Percentiles rank a stretch among this genome's conserved stretches.
Conservation (phyloP, 2,888 invertebrate species). For the Junonia oenone region DNA sequence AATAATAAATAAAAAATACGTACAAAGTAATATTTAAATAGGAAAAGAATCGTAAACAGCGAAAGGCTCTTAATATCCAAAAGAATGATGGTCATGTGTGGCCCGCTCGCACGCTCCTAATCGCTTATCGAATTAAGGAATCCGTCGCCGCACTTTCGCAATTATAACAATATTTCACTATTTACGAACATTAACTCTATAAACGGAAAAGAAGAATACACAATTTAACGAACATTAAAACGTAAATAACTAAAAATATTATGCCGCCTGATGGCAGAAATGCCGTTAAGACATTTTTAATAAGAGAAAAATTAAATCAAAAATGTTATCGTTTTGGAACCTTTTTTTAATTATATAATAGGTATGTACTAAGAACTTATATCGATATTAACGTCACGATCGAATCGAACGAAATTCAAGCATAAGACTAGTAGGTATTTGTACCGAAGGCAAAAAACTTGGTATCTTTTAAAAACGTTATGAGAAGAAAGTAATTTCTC, state of each 20-base stretch:
- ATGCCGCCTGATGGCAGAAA: too few species aligned
- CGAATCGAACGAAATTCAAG: too few species aligned
- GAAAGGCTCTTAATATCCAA: conserved; percentile 19
- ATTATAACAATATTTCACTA: conserved; percentile 48
- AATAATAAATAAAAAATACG: too few species aligned
- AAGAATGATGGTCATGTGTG: conserved; percentile 37
- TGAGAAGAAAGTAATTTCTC: conserved; percentile 12
- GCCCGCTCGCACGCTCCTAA: conserved; percentile 72
- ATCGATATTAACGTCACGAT: too few species aligned
- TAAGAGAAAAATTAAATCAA: too few species aligned
- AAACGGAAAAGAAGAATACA: conserved; percentile 33
- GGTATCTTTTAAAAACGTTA: not conserved
- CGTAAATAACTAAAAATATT: not conserved
- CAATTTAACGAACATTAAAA: not conserved
- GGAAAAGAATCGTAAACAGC: conserved; percentile 12
- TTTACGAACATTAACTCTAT: conserved; percentile 22
- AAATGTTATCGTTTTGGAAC: too few species aligned
- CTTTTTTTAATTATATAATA: too few species aligned
- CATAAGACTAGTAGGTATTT: not conserved
- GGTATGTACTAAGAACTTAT: too few species aligned
- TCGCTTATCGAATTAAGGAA: conserved; percentile 66
- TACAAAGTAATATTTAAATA: not conserved
- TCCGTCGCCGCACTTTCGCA: conserved; percentile 47
- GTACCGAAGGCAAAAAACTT: not conserved
- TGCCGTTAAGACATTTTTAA: too few species aligned